Conservation (phyloP, 2,113 vertebrate species). For the Ptilonorhynchus violaceus region DNA sequence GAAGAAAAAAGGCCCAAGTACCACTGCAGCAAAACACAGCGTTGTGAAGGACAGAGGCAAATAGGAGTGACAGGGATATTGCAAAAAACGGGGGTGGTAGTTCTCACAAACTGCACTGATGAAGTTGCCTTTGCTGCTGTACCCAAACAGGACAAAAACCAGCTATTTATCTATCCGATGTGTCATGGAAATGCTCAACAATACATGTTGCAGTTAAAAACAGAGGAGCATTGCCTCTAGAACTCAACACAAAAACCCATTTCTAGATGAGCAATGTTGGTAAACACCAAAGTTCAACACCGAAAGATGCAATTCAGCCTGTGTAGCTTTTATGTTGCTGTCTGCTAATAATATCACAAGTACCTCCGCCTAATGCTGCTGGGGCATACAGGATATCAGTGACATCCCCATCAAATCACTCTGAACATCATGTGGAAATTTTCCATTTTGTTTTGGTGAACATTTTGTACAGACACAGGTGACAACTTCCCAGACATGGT, state of each 20-base stretch:
- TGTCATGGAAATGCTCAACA: neutral
- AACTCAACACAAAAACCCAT: neutral
- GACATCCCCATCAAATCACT: neutral
- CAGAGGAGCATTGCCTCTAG: neutral
- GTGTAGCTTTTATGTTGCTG: neutral
- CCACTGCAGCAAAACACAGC: neutral
- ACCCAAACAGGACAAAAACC: neutral
- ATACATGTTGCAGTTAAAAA: accelerated
- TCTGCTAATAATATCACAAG: neutral
- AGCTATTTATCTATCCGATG: neutral
- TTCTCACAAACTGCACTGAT: neutral
- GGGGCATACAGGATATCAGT: accelerated
- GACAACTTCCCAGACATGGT: neutral
- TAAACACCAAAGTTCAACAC: neutral
- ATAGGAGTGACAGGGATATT: accelerated
- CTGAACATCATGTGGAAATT: neutral
- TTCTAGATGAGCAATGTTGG: neutral
- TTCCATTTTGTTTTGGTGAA: accelerated
- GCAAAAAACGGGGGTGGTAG: neutral
- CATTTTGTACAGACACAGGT: accelerated
- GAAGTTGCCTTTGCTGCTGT: neutral
- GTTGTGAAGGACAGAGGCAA: neutral
- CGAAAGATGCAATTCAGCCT: neutral
- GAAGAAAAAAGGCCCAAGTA: neutral
- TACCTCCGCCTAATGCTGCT: neutral